Evolutionary conservation across 2,888 invertebrate genomes (phyloP).

Genomic region (Argyra leucocephala): DNA sequence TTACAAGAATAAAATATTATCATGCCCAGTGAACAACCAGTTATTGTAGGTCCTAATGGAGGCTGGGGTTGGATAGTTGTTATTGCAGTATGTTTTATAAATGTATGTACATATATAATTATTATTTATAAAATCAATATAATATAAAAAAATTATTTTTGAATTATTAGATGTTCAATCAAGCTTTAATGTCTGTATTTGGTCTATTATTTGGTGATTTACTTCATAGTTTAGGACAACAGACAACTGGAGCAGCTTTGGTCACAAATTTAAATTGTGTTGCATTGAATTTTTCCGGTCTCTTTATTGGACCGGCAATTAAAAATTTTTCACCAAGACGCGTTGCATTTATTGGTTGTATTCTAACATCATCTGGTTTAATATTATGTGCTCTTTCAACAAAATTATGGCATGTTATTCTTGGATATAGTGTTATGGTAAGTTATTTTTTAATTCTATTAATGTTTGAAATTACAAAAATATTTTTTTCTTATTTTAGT

Average conservation of each 20-base stretch:
- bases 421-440: constrained; percentile 49
- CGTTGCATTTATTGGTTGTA: constrained; percentile 48
- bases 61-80: constrained; percentile 69
- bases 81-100: constrained; percentile 54
- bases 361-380: constrained; percentile 47
- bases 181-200: constrained; percentile 60
- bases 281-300: constrained; percentile 45
- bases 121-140: neutral
- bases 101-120: constrained; percentile 50
- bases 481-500: constrained; percentile 37
- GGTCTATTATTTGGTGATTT: constrained; percentile 60
- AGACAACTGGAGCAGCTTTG: constrained; percentile 57
- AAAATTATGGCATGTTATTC: constrained; percentile 47
- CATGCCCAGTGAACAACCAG: neutral
- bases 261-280: constrained; percentile 58
- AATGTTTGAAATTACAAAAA: constrained; percentile 8
- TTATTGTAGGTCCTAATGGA: constrained; percentile 50
- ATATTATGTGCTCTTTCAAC: constrained; percentile 47
- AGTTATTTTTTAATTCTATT: constrained; percentile 32
- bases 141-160: constrained; percentile 8
- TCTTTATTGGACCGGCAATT: constrained; percentile 60
- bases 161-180: constrained; percentile 54
- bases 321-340: constrained; percentile 48
- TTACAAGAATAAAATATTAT: neutral
- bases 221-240: constrained; percentile 53